These are phyloP conservation scores for Chrysina gloriosa DNA, from an alignment of 2,888 invertebrate genomes.

Conservation along the genomic window DNA sequence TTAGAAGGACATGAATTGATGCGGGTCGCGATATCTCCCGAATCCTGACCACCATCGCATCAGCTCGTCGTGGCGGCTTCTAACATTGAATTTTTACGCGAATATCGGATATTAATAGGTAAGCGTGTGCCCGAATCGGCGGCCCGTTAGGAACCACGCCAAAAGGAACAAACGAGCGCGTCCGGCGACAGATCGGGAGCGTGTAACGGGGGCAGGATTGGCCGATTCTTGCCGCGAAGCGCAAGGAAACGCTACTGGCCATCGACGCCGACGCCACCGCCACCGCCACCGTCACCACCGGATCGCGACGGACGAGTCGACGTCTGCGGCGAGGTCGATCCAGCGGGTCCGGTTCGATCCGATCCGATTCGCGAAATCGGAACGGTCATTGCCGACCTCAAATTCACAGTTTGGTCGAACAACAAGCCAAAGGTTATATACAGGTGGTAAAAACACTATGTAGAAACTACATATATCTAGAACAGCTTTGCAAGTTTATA, in stretches of 20 bases:
- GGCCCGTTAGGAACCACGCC: conserved; percentile 13
- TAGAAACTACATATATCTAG: too few relatives aligned
- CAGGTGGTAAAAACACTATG: too few relatives aligned
- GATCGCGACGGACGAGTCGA: neutral
- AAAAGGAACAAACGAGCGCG: neutral
- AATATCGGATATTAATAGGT: conserved; percentile 18
- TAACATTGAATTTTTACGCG: conserved; percentile 32
- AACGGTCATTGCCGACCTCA: too few relatives aligned
- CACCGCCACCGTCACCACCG: neutral
- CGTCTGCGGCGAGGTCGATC: conserved; percentile 10
- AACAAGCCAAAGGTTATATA: too few relatives aligned
- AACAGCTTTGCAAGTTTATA: too few relatives aligned
- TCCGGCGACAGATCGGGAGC: neutral
- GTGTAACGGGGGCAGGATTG: too few relatives aligned
- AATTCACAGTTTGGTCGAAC: too few relatives aligned
- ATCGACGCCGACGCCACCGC: too few relatives aligned
- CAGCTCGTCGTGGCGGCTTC: conserved; percentile 1
- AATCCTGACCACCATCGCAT: neutral
- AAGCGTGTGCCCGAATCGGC: neutral
- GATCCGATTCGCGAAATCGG: too few relatives aligned
- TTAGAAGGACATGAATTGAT: neutral
- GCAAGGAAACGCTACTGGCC: too few relatives aligned
- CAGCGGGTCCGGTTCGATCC: neutral
- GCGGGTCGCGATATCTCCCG: neutral
- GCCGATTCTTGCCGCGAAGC: too few relatives aligned